Conservation (phyloP, 2,888 invertebrate species). For the Amiota minor region DNA sequence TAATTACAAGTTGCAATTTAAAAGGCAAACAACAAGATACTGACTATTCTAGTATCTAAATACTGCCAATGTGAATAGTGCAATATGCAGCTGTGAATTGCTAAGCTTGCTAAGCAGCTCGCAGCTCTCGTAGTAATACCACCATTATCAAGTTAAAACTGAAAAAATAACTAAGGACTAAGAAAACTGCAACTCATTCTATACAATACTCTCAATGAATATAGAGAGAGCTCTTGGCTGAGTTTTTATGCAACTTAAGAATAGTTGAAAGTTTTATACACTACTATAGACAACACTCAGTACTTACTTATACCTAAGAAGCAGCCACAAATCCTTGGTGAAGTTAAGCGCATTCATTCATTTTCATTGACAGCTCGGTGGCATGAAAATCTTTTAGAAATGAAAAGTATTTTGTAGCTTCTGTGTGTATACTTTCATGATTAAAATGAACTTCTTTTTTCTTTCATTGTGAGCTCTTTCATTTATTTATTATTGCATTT, state of each 20-base stretch:
- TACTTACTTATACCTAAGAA: no score
- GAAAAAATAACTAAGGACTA: background rate
- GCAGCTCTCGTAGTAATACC: background rate
- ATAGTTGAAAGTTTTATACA: no score
- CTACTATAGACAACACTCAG: background rate
- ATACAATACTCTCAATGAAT: constrained; percentile 54
- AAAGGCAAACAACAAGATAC: no score
- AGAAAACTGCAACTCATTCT: constrained; percentile 52
- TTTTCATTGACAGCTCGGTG: constrained; percentile 23
- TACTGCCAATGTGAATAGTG: no score
- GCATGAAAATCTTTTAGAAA: no score
- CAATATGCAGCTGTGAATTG: constrained; percentile 30
- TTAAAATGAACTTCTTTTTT: background rate
- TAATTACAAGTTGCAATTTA: no score
- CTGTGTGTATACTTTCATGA: constrained; percentile 13
- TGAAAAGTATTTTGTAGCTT: background rate
- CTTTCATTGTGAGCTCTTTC: no score
- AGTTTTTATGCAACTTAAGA: background rate
- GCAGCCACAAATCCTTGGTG: background rate
- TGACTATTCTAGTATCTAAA: no score
- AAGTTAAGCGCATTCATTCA: constrained; percentile 8
- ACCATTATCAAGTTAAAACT: background rate
- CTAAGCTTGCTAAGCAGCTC: constrained; percentile 10
- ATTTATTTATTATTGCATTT: no score
- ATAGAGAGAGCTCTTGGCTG: background rate